A percentile compares a stretch with the other conserved stretches of the same genome.
phyloP scores from a whole-genome alignment of 1,140 invertebrate species.

The Ceratosolen fusciceps region DNA sequence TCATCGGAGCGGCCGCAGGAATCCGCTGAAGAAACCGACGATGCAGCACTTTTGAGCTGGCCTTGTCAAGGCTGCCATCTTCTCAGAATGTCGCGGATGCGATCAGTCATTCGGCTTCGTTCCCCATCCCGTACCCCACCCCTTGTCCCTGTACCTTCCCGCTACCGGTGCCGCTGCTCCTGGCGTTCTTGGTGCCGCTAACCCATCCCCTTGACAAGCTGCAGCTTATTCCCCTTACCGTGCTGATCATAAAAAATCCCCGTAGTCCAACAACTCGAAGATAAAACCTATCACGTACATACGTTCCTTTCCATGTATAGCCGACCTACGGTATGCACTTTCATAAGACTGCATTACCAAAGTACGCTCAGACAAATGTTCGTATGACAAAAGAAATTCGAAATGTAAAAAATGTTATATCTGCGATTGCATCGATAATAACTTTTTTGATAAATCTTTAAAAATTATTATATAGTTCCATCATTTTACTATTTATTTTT shows the following conservation, averaged over 20 bases:
- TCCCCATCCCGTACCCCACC: background rate
- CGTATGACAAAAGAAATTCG: too few species aligned
- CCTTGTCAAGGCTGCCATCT: conserved; percentile 62
- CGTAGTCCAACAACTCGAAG: background rate
- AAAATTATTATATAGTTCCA: too few species aligned
- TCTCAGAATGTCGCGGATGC: conserved; percentile 55
- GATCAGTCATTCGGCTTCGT: background rate
- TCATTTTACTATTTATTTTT: too few species aligned
- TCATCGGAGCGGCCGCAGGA: conserved; percentile 49
- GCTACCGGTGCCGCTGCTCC: too few species aligned
- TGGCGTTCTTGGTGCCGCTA: too few species aligned
- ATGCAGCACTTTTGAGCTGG: conserved; percentile 54
- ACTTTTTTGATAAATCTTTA: too few species aligned
- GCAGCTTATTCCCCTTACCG: background rate
- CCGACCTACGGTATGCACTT: background rate
- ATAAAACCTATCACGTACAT: conserved; percentile 50
- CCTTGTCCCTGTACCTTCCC: background rate
- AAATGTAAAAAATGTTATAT: too few species aligned
- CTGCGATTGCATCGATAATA: too few species aligned
- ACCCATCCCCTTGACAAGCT: too few species aligned
- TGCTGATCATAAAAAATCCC: background rate
- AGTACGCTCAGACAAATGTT: too few species aligned
- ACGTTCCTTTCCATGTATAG: background rate
- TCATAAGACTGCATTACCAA: too few species aligned
- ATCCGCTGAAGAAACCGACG: conserved; percentile 58